Percentiles rank a stretch among this genome's conserved stretches.
Evolutionary conservation across 2,888 invertebrate species (phyloP).

Genomic region (Latrodectus elegans): DNA sequence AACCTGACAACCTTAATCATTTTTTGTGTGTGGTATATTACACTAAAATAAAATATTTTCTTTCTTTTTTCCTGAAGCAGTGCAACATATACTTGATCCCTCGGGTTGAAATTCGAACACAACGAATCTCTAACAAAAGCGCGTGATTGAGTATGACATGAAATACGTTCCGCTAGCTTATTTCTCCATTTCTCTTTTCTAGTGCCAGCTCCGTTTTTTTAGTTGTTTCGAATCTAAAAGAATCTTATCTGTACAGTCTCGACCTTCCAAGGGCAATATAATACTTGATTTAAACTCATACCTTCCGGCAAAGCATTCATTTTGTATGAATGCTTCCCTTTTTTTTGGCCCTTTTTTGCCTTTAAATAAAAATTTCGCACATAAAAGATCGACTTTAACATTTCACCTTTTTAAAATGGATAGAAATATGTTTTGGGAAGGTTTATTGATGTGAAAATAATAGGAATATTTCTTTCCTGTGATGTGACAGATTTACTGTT

Average conservation of each 20-base stretch:
- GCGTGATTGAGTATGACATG: conserved; percentile 45
- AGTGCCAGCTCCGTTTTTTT: neutral
- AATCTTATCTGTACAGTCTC: conserved; percentile 4
- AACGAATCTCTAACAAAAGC: conserved; percentile 30
- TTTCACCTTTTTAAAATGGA: no score
- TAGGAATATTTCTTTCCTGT: no score
- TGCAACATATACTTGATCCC: neutral
- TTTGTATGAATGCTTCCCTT: no score
- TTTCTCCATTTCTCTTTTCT: conserved; percentile 23
- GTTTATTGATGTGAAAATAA: no score
- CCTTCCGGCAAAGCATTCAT: neutral
- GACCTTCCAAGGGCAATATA: conserved; percentile 14
- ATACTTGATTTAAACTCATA: conserved; percentile 1
- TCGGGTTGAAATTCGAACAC: neutral
- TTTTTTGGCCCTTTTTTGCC: no score
- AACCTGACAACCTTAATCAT: no score
- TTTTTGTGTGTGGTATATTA: no score
- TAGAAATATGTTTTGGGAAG: no score
- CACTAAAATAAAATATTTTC: neutral
- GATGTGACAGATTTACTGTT: no score
- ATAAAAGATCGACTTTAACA: no score
- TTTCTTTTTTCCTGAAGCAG: neutral
- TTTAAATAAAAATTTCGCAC: no score
- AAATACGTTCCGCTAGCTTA: conserved; percentile 39
- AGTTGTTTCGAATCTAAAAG: conserved; percentile 11